A percentile compares a stretch with the other conserved stretches of the same genome.
Conservation (phyloP, 2,797 vertebrate species). For the Microtus agrestis region DNA sequence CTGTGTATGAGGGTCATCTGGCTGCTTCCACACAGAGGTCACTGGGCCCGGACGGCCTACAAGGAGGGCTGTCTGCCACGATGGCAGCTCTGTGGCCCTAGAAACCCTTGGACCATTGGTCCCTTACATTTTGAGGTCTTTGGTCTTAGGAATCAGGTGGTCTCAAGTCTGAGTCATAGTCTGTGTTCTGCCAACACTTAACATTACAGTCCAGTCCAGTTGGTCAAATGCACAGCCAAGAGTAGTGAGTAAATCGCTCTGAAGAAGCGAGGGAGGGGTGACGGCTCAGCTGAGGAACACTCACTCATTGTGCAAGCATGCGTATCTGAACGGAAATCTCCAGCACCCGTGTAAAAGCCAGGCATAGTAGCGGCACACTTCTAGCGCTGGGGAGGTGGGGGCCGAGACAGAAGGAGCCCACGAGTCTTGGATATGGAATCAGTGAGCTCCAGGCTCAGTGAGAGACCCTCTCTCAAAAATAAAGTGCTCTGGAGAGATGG, state of each 20-base stretch:
- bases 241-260: neutral
- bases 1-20: neutral
- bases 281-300: neutral
- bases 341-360: neutral
- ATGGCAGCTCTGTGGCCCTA: neutral
- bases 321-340: neutral
- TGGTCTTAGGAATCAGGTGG: neutral
- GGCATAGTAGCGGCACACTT: neutral
- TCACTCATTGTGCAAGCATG: neutral
- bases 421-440: neutral
- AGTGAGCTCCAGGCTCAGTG: neutral
- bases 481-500: neutral
- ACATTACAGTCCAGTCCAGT: too few relatives aligned
- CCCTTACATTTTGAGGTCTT: neutral
- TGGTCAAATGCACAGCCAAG: neutral
- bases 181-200: neutral
- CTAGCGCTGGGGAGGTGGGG: neutral
- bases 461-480: neutral
- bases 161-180: neutral
- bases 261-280: too few relatives aligned
- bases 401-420: neutral
- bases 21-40: neutral
- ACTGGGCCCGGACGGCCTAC: accelerated
- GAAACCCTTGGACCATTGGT: neutral
- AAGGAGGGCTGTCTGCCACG: neutral